Base-by-base conservation (phyloP, 2,797 vertebrate species). In the Neosilurus hyrtlii region DNA sequence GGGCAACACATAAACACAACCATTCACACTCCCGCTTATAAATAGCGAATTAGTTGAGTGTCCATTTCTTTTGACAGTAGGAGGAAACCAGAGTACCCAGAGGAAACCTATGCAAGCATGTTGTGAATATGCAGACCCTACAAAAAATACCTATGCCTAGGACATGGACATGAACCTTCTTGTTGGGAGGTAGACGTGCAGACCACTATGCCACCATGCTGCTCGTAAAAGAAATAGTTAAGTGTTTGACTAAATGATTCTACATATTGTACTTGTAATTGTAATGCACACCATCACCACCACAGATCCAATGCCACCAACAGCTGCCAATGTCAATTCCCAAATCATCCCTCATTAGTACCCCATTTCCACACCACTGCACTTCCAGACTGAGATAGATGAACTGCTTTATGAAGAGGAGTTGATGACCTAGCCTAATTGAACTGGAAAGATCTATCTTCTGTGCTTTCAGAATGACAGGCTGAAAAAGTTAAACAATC, bases 371-470 rank as follows among this genome's bases (percentile, higher is more conserved):
- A 88, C 80, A 87, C 86, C 84, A 87, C 85, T 49, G 56, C 80
- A 79, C 71, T 37, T 90, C 80, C 75, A 85, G 91, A 90, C 91
- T 86, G 89, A 71, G 86, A 82, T 92, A 95, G 93, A 91, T 84
- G 89, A 91, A 94, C 90, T 90, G 81, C 90, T 94, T 92, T 92
- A 94, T 94, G 93, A 94, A 91, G 77, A 89, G 89, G 86, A 91
- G 91, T 90, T 89, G 84, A 93, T 92, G 77, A 86, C 84, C 86
- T 77, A 82, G 77, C 83, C 77, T 94, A 94, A 94, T 94, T 95
- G 91, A 94, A 94, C 92, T 88, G 90, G 88, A 88, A 93, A 91
- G 88, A 91, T 90, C 61, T 90, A 93, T 91, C 87, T 92, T 74
- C 83, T 92, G 82, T 91, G 90, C 87, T 88, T 91, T 91, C 80